Evolutionary conservation across 2,113 vertebrate genomes (phyloP), one percentile per base, ranked within the genome.

Genomic region (Hippocampus mohnikei): DNA sequence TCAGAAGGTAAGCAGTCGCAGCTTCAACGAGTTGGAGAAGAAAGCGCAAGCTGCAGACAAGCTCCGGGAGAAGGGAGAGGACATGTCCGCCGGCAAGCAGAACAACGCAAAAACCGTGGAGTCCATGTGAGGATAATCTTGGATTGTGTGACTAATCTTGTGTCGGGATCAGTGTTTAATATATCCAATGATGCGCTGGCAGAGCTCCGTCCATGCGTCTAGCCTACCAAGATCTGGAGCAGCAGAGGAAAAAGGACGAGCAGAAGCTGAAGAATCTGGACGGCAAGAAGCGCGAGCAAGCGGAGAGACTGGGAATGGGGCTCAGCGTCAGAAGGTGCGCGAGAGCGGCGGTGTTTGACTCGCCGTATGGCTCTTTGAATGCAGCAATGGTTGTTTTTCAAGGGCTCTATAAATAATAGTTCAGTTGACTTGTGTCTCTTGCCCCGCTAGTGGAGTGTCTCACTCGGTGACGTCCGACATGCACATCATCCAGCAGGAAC

Each of bases 401-500:
- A 10, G n/a, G n/a, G 21, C 18, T 37, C 33, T 0, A 7, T 37
- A 6, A 37, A 37, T 37, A 37, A 37, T 37, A 37, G 33, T 37
- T 37, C 33, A 37, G 33, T 6, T 37, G 10, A 12, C 42, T 46
- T 2, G 76, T 3, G 44, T 3, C 68, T 52, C 1, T 73, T 2
- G 66, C 20, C 20, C 40, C 48, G n/a, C 21, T 66, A 98, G 97
- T 66, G 94, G 93, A n/a, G 91, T 98, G 86, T 98, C 97, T 50
- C 97, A 99, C 79, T 99, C 97, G 0, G 94, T 97, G 18, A 74
- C 87, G 1, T 93, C 95, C 7, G 96, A 98, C 75, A 94, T 99
- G 96, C 94, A 96, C 73, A 98, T 92, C 8, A 99, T 98, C 69
- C 92, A 98, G 81, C 97, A 99, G 85, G 96, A 98, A 73, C 91